Evolutionary conservation across 2,797 vertebrate genomes (phyloP), one percentile per base, ranked within the genome.

Genomic region (Sebastes trivittatus): DNA sequence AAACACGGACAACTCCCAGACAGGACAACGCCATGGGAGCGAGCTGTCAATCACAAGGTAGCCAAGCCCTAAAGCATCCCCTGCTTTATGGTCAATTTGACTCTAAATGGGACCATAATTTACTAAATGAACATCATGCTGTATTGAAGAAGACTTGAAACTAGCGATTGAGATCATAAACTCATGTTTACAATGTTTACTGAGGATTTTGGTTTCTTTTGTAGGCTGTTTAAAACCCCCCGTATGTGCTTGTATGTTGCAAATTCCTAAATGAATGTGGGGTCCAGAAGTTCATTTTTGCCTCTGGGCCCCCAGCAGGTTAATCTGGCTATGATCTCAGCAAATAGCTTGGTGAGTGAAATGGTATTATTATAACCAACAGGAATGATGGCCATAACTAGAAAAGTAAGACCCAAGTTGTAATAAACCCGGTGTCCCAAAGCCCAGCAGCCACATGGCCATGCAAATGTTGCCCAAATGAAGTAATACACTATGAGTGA

Each of bases 251-350:
- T 52, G 3, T 22, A 29, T 69, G 49, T 67, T 54, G 13, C 27
- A 74, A 42, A 61, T 64, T 58, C 11, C 29, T 36, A 7, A 9
- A 52, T 75, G 1, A 67, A 58, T 54, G 49, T 66, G 7, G 64
- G 22, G 22, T 22, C 62, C 62, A 58, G 59, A 27, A 22, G 29
- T 42, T 63, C 2, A 46, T 29, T 64, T 75, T 30, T 65, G 66
- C 72, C 66, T 70, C 72, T 5, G 18, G 66, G 72, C 52, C 79
- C 60, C 38, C 13, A 10, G 18, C 16, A 30, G 54, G 38, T 30
- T 76, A 66, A 76, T 76, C 79, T 42, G 11, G 38, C 23, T 46
- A 20, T 32, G 25, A 38, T 60, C 63, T 69, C 52, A 38, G 64
- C 6, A 20, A 52, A 68, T 22, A 58, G 25, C 11, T 59, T 30